Evolutionary conservation across 2,797 vertebrate genomes (phyloP).

Genomic region (Danio albolineatus): DNA sequence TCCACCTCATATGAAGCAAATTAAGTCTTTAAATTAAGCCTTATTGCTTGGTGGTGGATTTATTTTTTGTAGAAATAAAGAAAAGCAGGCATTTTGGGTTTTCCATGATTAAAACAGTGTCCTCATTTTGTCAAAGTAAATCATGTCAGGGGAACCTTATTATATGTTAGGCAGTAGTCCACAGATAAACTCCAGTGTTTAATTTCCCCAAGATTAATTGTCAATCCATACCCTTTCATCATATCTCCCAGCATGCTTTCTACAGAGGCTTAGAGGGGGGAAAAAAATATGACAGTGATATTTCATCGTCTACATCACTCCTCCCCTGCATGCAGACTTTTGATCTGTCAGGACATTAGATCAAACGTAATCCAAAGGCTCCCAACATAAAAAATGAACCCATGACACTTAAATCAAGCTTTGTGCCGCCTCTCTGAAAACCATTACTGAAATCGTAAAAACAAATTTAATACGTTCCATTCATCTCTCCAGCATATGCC

Average conservation of each 20-base stretch:
- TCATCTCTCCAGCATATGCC: slow-evolving; percentile 71
- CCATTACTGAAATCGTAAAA: slow-evolving; percentile 34
- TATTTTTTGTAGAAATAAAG: not conserved
- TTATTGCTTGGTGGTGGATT: slow-evolving; percentile 25
- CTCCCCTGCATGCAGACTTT: slow-evolving; percentile 11
- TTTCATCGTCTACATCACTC: slow-evolving; percentile 16
- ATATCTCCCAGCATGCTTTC: slow-evolving; percentile 25
- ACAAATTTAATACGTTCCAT: slow-evolving; percentile 26
- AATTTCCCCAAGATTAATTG: slow-evolving; percentile 47
- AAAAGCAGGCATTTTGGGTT: slow-evolving; percentile 14
- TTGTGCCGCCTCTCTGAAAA: slow-evolving; percentile 20
- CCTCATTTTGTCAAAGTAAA: slow-evolving; percentile 48
- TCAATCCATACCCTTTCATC: slow-evolving; percentile 41
- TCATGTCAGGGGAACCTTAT: slow-evolving; percentile 39
- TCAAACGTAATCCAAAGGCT: slow-evolving; percentile 28
- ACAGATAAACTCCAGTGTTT: slow-evolving; percentile 30
- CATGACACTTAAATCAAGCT: slow-evolving; percentile 41
- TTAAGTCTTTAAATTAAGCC: slow-evolving; percentile 27
- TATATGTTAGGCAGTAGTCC: slow-evolving; percentile 33
- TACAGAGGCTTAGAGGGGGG: not conserved
- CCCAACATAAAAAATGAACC: slow-evolving; percentile 24
- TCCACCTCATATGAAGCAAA: slow-evolving; percentile 2
- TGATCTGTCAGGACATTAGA: slow-evolving; percentile 39
- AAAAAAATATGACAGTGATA: slow-evolving; percentile 8
- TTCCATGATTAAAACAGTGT: slow-evolving; percentile 34